phyloP scores from a whole-genome alignment of 2,888 invertebrate species.

The Andrena marginata region DNA sequence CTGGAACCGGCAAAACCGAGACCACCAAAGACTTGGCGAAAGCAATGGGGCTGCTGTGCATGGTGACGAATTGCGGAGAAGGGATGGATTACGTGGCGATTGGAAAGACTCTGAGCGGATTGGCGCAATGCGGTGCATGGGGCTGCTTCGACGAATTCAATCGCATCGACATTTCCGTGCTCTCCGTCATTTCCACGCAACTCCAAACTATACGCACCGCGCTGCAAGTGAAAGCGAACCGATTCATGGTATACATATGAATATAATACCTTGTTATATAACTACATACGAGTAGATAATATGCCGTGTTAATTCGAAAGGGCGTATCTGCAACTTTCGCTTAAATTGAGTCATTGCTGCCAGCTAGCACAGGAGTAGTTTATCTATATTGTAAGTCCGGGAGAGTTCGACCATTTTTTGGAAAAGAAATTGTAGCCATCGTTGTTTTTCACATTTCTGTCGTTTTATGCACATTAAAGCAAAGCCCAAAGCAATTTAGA shows the following conservation, averaged over 20 bases:
- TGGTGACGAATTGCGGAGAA: slow-evolving; percentile 97
- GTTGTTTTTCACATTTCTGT: too few relatives aligned
- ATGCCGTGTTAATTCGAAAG: too few relatives aligned
- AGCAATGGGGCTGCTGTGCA: slow-evolving; percentile 92
- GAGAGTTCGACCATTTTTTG: too few relatives aligned
- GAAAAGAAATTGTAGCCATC: too few relatives aligned
- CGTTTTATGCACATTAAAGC: too few relatives aligned
- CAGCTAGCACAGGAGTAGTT: too few relatives aligned
- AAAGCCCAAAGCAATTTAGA: too few relatives aligned
- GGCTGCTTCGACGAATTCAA: slow-evolving; percentile 98
- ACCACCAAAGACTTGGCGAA: slow-evolving; percentile 97
- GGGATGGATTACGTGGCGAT: slow-evolving; percentile 96
- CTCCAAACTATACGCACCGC: slow-evolving; percentile 95
- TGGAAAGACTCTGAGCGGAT: slow-evolving; percentile 90
- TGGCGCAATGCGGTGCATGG: slow-evolving; percentile 97
- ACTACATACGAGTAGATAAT: too few relatives aligned
- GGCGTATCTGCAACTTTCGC: too few relatives aligned
- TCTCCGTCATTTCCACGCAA: slow-evolving; percentile 97
- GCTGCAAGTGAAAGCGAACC: slow-evolving; percentile 90
- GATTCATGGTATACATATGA: slow-evolving; percentile 88
- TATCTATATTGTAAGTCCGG: too few relatives aligned
- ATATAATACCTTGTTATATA: not conserved
- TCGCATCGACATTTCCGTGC: slow-evolving; percentile 95
- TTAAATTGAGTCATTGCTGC: too few relatives aligned
- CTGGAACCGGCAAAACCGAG: slow-evolving; percentile 96